phyloP scores from a whole-genome alignment of 2,888 invertebrate species.

The Caenorhabditis macrosperma region DNA sequence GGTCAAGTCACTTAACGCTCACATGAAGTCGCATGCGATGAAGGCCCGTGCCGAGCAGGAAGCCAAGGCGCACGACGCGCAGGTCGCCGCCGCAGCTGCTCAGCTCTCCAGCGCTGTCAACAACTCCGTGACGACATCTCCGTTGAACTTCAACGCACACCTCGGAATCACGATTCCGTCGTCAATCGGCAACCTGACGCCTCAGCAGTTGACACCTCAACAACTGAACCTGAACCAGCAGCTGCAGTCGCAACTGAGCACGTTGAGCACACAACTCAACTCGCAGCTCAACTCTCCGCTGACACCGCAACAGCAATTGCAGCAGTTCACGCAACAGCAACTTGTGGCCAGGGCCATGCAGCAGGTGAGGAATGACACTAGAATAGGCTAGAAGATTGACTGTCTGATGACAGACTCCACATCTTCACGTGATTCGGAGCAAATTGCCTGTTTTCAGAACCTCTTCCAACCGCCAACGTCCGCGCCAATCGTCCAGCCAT shows the following conservation, averaged over 20 bases:
- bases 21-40: slow-evolving; percentile 95
- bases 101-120: slow-evolving; percentile 46
- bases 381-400: background rate
- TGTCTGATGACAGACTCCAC: too few relatives aligned
- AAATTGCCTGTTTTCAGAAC: slow-evolving; percentile 32
- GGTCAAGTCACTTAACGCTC: slow-evolving; percentile 92
- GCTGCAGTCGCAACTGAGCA: slow-evolving; percentile 39
- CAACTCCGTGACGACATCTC: slow-evolving; percentile 23
- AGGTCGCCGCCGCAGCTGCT: slow-evolving; percentile 51
- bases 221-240: slow-evolving; percentile 43
- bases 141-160: slow-evolving; percentile 47
- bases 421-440: too few relatives aligned
- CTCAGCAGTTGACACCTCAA: slow-evolving; percentile 59
- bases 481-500: slow-evolving; percentile 34
- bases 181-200: slow-evolving; percentile 46
- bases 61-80: slow-evolving; percentile 71
- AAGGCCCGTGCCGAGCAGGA: slow-evolving; percentile 80
- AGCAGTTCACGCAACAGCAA: slow-evolving; percentile 55
- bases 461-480: slow-evolving; percentile 44
- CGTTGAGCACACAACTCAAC: slow-evolving; percentile 42
- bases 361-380: slow-evolving; percentile 32
- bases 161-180: slow-evolving; percentile 54
- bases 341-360: slow-evolving; percentile 58
- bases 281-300: slow-evolving; percentile 45
- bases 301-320: slow-evolving; percentile 60